Base-by-base conservation (phyloP, 2,797 vertebrate genomes). In the Onychomys arenicola region DNA sequence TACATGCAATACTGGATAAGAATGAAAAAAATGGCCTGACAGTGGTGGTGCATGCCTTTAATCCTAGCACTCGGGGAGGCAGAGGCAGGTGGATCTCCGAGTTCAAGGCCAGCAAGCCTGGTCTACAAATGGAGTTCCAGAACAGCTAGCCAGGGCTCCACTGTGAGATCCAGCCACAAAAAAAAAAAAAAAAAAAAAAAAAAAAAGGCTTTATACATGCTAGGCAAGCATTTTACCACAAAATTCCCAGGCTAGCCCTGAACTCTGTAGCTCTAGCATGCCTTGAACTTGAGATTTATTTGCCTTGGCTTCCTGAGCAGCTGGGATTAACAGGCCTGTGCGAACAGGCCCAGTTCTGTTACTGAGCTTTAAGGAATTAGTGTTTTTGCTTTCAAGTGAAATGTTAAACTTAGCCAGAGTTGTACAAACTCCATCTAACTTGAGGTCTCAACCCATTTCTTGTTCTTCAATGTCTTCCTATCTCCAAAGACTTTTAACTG, bases 321-420 rank as follows among this genome's bases (percentile, higher is more conserved):
- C 34, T 86, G 46, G 65, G 63, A 52, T 69, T 86, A 55, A n/a
- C 46, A 69, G 34, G 65, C 63, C 34, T 86, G 23, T 71, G 55
- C 21, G 1, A 69, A 71, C 84, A 71, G 49, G 65, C 16, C 65
- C 65, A 86, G 63, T 52, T 69, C 32, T 63, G 52, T 21, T 94
- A 40, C 27, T 86, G 34, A 91, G 78, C 92, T 92, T 95, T 43
- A 97, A 96, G 25, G 21, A 91, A 93, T 87, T 6, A 83, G 80
- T 63, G 40, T 89, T 96, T 96, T 40, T 94, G 76, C 19, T 94
- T 90, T 95, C 90, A 94, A 71, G 95, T 55, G 61, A 97, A 91
- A 93, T 52, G 5, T 19, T 61, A 69, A 89, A 90, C 77, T 88
- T 89, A 96, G 52, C 37, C 78, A 67, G 89, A 95, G 23, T 75